Base-by-base conservation (phyloP, 2,888 invertebrate species). In the Calameuta idolon region DNA sequence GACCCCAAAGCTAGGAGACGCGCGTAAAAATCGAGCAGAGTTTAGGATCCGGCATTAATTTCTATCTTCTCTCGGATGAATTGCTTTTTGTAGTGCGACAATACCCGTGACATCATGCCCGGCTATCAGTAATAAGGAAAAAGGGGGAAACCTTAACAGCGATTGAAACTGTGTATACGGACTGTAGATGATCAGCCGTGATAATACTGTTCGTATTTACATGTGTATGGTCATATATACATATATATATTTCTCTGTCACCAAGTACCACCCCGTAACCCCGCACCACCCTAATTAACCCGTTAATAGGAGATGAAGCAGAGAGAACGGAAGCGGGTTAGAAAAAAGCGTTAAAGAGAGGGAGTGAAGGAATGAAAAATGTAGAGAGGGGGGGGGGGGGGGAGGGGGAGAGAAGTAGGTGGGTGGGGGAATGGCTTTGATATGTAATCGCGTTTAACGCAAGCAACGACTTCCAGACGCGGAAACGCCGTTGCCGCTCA, bases 361-460 rank as follows among this genome's bases (percentile, higher is more conserved):
- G 33, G 77, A 75, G 74, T n/a, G 76, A 34, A 69, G 31, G 33
- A 33, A 30, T 31, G 31, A 71, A 3, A 30, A 30, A 79, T 82
- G 81, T 55, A 40, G 5, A 23, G 80, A 80, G 79, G 77, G 79
- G 5, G 69, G 23, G 75, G 0, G 37, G 33, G 73, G 30, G 55
- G 1, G 77, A 68, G 55, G n/a, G 5, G 69, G 4, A 11, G 76
- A 11, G 73, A 74, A 81, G 78, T 77, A 80, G 81, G 77, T 81
- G 73, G 12, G 33, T 74, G 77, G 75, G 81, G 80, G 79, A 80
- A 77, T 78, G 81, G 87, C 90, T 90, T 90, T 90, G 89, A 90
- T 89, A 89, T 89, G 90, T 90, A 90, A 90, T 90, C 88, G 86
- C 84, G 86, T 90, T 90, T 89, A 87, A 88, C 86, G 85, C 87